Evolutionary conservation across 2,797 vertebrate genomes (phyloP), one percentile per base, ranked within the genome.

Genomic region (Setipinna tenuifilis): DNA sequence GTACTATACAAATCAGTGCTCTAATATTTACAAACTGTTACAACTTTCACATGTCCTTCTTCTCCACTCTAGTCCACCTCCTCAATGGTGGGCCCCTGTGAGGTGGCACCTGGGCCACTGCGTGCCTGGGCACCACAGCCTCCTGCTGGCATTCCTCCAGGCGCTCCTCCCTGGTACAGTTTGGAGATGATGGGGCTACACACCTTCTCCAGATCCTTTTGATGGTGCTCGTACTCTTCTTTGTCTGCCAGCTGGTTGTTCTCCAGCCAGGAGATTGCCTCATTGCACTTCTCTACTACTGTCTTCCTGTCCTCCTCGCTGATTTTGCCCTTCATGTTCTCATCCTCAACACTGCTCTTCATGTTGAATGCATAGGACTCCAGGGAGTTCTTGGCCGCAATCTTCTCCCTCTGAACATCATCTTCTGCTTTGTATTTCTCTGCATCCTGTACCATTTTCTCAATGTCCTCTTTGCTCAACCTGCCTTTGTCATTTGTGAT

Each of bases 1-100:
- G 35, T 5, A 41, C 35, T 2, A 5, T 41, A 41, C 35, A 41
- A 41, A 41, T 2, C 2, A 41, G 5, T 41, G 2, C 2, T 41
- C 2, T 41, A 41, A 41, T 41, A 41, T 41, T 41, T 41, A 41
- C 35, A 41, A 41, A 41, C 35, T 41, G 35, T 5, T 2, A 41
- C 35, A 41, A 41, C 35, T 2, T 41, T 41, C 5, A 41, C 35
- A 41, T 41, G 35, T 41, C 35, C 35, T 41, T 41, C 35, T 41
- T 41, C 6, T 78, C 71, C 35, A 44, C 17, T 19, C 41, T 78
- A 78, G 19, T 78, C 71, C 17, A 78, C 71, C 35, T 78, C 71
- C 71, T 78, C 92, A 41, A 92, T 91, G 61, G 91, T 92, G 78
- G 91, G 90, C 0, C 92, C 93, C 0, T 91, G 90, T 6, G 65